phyloP scores from a whole-genome alignment of 1,140 invertebrate species.

The Wasmannia auropunctata region DNA sequence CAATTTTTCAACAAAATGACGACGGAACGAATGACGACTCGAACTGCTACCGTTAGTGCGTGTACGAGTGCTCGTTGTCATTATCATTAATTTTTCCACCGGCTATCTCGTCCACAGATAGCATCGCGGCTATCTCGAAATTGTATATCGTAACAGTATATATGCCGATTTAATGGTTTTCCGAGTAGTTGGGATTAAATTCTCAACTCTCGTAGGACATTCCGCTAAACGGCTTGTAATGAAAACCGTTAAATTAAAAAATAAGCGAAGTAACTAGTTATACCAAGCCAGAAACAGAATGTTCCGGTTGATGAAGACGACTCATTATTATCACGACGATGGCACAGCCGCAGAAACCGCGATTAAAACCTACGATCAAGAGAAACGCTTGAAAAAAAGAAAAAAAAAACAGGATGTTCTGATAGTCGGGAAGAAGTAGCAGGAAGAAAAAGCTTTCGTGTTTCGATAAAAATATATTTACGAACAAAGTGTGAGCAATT shows the following conservation, averaged over 20 bases:
- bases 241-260: neutral
- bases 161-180: too few relatives aligned
- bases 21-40: neutral
- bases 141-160: too few relatives aligned
- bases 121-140: neutral
- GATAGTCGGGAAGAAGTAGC: neutral
- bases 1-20: neutral
- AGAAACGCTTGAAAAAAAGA: neutral
- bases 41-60: neutral
- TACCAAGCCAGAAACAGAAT: neutral
- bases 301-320: neutral
- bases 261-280: neutral
- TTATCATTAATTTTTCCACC: constrained; percentile 19
- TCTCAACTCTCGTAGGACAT: neutral
- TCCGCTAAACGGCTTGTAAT: neutral
- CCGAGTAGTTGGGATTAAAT: too few relatives aligned
- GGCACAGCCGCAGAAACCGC: constrained; percentile 33
- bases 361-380: constrained; percentile 21
- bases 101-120: constrained; percentile 17
- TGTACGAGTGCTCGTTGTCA: neutral
- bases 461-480: neutral
- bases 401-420: constrained; percentile 21
- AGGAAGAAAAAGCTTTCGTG: neutral
- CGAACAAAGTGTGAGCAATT: neutral
- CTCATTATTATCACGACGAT: constrained; percentile 1